phyloP scores from a whole-genome alignment of 1,140 invertebrate species.

The Littorina saxatilis region DNA sequence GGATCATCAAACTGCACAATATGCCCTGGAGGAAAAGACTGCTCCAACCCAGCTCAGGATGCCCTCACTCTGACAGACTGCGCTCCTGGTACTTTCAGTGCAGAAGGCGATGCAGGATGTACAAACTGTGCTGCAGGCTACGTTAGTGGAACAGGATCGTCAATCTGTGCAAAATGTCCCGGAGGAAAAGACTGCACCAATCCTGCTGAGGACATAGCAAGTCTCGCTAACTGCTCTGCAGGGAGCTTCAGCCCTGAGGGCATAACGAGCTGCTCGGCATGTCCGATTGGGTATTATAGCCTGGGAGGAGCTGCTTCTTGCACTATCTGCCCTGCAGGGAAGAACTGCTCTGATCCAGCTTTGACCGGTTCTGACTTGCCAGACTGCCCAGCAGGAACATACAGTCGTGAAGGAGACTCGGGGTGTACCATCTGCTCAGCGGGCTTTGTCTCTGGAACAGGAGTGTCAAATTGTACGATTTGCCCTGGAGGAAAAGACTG shows the following conservation, averaged over 20 bases:
- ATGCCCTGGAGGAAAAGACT: constrained; percentile 43
- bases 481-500: constrained; percentile 47
- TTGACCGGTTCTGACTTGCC: constrained; percentile 27
- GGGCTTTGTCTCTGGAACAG: constrained; percentile 43
- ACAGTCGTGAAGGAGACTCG: constrained; percentile 42
- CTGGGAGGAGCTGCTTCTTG: constrained; percentile 20
- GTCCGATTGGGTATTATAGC: constrained; percentile 52
- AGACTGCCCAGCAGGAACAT: constrained; percentile 48
- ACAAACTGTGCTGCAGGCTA: constrained; percentile 58
- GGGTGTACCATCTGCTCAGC: constrained; percentile 42
- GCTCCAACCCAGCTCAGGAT: background rate
- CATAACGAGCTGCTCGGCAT: constrained; percentile 38
- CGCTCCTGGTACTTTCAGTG: constrained; percentile 44
- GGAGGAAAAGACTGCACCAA: constrained; percentile 63
- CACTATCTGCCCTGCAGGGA: constrained; percentile 43
- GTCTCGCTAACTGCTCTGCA: constrained; percentile 53
- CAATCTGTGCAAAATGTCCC: constrained; percentile 64
- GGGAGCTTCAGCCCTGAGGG: constrained; percentile 63
- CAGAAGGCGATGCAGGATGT: constrained; percentile 39
- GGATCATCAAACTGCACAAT: constrained; percentile 7
- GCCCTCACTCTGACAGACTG: constrained; percentile 35
- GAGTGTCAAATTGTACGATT: background rate
- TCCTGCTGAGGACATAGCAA: background rate
- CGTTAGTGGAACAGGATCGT: constrained; percentile 64
- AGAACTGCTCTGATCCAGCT: constrained; percentile 52